phyloP scores from a whole-genome alignment of 92 coral and sea anemone genomes.

The Paramuricea clavata region DNA sequence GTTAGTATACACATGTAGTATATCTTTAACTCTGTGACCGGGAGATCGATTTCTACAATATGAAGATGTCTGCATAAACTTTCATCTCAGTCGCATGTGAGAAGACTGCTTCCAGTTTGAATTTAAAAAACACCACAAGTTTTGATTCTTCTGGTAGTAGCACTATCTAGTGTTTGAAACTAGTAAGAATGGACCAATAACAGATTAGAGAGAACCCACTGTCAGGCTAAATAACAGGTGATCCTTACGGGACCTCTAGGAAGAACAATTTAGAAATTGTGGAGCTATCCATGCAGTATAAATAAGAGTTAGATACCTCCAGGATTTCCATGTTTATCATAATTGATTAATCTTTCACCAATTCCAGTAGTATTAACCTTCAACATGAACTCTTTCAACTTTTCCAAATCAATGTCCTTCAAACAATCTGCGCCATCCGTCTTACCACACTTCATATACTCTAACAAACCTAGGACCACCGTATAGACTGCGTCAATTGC shows the following conservation, averaged over 20 bases:
- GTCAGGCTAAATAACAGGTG: too few relatives aligned
- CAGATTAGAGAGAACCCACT: too few relatives aligned
- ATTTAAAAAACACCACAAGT: not conserved
- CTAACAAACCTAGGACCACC: constrained; percentile 76
- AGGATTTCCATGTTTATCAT: constrained; percentile 89
- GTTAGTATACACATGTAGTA: too few relatives aligned
- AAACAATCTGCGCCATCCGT: constrained; percentile 56
- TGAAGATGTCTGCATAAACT: too few relatives aligned
- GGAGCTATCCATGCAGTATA: not conserved
- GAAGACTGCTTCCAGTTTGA: too few relatives aligned
- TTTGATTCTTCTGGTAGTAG: too few relatives aligned
- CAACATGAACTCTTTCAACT: constrained; percentile 72
- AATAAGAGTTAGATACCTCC: constrained; percentile 76
- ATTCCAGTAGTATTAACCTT: constrained; percentile 71
- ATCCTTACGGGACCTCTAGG: too few relatives aligned
- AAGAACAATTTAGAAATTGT: not conserved
- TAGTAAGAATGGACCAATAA: too few relatives aligned
- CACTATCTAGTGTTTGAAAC: too few relatives aligned
- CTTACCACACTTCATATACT: constrained; percentile 72
- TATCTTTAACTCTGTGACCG: too few relatives aligned
- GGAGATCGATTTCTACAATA: too few relatives aligned
- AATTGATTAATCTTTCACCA: constrained; percentile 75
- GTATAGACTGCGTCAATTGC: constrained; percentile 97
- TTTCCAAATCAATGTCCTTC: constrained; percentile 48
- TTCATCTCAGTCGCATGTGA: too few relatives aligned